phyloP scores from a whole-genome alignment of 2,113 vertebrate genomes.

The Varanus komodoensis region DNA sequence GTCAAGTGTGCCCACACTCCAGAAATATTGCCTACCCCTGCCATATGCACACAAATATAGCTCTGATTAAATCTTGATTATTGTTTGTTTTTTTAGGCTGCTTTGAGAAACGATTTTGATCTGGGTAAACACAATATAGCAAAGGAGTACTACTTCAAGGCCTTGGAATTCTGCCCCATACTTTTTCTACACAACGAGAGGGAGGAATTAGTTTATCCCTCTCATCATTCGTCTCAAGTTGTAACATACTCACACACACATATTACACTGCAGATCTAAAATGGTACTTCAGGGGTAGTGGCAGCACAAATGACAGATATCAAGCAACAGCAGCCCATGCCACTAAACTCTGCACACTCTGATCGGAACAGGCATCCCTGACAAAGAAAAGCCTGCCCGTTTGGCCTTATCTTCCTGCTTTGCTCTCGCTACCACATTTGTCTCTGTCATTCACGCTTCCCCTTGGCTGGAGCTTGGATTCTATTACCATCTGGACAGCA shows the following conservation, averaged over 20 bases:
- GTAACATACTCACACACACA: neutral
- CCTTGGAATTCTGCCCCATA: neutral
- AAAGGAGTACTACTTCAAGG: neutral
- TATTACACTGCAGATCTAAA: neutral
- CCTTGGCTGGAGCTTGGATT: neutral
- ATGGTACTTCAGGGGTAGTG: neutral
- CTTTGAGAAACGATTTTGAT: neutral
- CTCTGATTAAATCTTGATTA: neutral
- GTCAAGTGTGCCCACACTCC: too few relatives aligned
- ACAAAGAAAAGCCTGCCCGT: constrained; percentile 4
- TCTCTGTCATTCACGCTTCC: neutral
- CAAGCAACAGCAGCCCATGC: neutral
- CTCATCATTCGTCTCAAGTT: neutral
- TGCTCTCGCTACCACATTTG: neutral
- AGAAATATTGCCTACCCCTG: too few relatives aligned
- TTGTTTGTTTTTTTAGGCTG: neutral
- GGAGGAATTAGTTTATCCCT: neutral
- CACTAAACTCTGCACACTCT: constrained; percentile 8
- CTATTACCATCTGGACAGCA: neutral
- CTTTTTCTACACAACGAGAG: neutral
- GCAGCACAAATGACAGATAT: neutral
- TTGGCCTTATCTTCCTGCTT: constrained; percentile 4
- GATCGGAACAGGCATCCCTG: neutral
- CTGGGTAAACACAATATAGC: neutral
- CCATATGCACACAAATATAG: neutral